Evolutionary conservation across 2,797 vertebrate species (phyloP).

Genomic region (Nyctalus aviator): DNA sequence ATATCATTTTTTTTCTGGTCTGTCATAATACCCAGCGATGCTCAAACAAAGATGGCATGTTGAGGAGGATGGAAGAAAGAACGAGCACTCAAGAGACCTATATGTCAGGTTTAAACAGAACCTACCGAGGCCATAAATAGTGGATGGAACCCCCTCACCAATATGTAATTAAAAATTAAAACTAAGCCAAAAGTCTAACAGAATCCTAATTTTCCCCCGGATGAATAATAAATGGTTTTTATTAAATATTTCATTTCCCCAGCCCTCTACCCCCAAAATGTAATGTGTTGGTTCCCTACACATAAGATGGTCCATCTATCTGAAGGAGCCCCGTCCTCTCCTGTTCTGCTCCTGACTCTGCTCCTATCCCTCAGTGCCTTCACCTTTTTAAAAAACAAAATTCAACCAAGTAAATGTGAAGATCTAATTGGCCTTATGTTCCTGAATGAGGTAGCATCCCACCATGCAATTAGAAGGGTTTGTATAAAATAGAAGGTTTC

Average conservation of each 20-base stretch:
- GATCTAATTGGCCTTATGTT: background rate
- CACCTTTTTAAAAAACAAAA: background rate
- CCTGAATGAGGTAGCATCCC: background rate
- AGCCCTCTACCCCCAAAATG: background rate
- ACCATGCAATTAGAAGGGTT: background rate
- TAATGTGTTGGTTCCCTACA: background rate
- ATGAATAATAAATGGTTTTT: constrained; percentile 29
- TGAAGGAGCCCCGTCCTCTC: background rate
- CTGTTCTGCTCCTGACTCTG: background rate
- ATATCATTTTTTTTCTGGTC: background rate
- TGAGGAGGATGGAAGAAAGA: background rate
- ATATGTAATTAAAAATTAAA: constrained; percentile 33
- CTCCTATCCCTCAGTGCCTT: background rate
- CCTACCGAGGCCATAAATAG: background rate
- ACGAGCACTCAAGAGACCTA: background rate
- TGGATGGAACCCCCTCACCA: background rate
- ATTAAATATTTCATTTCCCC: background rate
- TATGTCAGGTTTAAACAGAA: background rate
- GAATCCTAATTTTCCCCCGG: constrained; percentile 1
- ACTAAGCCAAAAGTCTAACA: background rate
- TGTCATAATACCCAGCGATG: background rate
- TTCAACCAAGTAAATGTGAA: background rate
- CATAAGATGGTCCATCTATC: accelerated
- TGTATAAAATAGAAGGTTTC: background rate
- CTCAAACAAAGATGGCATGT: background rate